These are phyloP conservation scores for Zaprionus ghesquierei DNA, from an alignment of 1,140 invertebrate genomes.

Conservation along the genomic window DNA sequence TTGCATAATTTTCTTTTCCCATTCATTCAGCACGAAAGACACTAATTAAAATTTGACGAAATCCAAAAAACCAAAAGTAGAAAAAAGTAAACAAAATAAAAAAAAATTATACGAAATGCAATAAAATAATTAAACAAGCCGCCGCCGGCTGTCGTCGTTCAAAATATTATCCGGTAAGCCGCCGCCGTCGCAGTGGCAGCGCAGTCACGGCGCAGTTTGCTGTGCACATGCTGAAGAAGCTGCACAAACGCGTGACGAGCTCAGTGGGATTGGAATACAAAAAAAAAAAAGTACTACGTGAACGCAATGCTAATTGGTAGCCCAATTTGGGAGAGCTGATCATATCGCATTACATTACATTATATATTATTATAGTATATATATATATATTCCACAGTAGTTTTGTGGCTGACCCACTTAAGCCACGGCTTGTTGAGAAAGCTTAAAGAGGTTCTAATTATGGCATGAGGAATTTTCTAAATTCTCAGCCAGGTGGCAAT, in stretches of 20 bases:
- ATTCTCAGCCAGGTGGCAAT: background rate
- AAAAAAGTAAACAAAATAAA: conserved; percentile 14
- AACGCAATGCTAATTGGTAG: conserved; percentile 28
- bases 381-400: background rate
- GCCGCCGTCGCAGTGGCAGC: conserved; percentile 1
- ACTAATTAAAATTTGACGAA: conserved; percentile 78
- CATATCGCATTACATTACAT: conserved; percentile 18
- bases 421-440: conserved; percentile 19
- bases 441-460: conserved; percentile 60
- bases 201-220: background rate
- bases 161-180: conserved; percentile 49
- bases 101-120: conserved; percentile 47
- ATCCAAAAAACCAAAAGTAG: conserved; percentile 28
- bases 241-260: conserved; percentile 33
- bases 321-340: conserved; percentile 33
- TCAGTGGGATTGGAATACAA: conserved; percentile 12
- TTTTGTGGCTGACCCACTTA: conserved; percentile 25
- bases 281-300: conserved; percentile 16
- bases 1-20: conserved; percentile 68
- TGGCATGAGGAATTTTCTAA: background rate
- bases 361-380: conserved; percentile 2
- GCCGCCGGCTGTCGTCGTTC: conserved; percentile 28
- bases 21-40: conserved; percentile 44
- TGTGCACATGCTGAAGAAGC: conserved; percentile 10
- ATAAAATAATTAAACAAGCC: conserved; percentile 72